Evolutionary conservation across 2,113 vertebrate species (phyloP), one percentile per base, ranked within the genome.

Genomic region (Anguilla rostrata): DNA sequence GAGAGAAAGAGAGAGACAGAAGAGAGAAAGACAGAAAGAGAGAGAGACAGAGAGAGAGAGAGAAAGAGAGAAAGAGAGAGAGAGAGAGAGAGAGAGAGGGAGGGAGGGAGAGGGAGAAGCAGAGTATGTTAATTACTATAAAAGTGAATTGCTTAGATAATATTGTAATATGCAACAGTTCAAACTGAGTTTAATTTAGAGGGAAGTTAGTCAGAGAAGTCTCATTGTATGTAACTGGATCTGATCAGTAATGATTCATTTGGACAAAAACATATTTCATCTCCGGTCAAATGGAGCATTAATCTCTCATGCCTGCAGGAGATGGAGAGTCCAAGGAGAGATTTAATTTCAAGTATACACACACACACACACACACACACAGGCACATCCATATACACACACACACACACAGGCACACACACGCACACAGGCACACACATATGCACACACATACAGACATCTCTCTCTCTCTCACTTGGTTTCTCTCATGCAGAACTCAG

Each of bases 1-100:
- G 11, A 87, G 84, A 89, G 41, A 39, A 63, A 84, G 34, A 11
- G 20, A 66, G 15, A 39, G 56, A n/a, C n/a, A n/a, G n/a, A n/a
- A n/a, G n/a, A n/a, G n/a, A n/a, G n/a, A n/a, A n/a, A n/a, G n/a
- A n/a, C n/a, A n/a, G n/a, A n/a, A n/a, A 87, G 14, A 6, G 22
- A 46, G 34, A 39, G 49, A 49, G 39, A 78, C 20, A 78, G 22
- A 20, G 3, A 79, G 46, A 39, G 84, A 66, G 15, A 39, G 56
- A n/a, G 14, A 6, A 15, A 46, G 34, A 39, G 49, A 49, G 39
- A 78, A 20, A 78, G 22, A 20, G 3, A 79, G 46, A 39, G 84
- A 0, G 34, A 66, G 14, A 57, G 18, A 29, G 41, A 43, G n/a
- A 12, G 43, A 39, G 0, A 66, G 60, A 26, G 60, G 7, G 60